Evolutionary conservation across 2,888 invertebrate species (phyloP), one percentile per base, ranked within the genome.

Genomic region (Agelastica alni): DNA sequence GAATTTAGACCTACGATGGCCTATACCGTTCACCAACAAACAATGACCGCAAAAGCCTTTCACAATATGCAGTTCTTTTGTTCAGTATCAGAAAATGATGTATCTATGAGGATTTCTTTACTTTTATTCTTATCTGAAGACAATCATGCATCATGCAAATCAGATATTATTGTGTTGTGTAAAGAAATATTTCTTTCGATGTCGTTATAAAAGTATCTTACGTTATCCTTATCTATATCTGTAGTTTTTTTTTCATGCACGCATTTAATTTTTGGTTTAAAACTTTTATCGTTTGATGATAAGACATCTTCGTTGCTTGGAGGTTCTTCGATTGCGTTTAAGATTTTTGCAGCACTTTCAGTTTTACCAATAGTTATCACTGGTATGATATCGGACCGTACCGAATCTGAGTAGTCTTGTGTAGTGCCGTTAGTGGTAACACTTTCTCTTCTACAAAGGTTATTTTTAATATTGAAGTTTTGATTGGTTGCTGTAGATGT

Each of bases 331-430:
- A 16, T 39, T 2, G 53, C 55, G 16, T 54, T 53, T 10, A 66
- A 47, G 57, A 84, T 80, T 70, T 84, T 83, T 64, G 87, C 85
- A 20, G 83, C 81, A 65, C 86, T 86, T 69, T 85, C 86, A 3
- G 86, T 86, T 57, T 86, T 85, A 69, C 88, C 89, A 44, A 90
- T 90, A 45, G 85, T 88, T 55, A 90, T 90, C 3, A 87, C 87
- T 9, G 90, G 90, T 69, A 90, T 89, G 62, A 80, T 80, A 42
- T 83, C 83, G 4, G 82, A 82, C 79, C 81, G 80, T 9, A 83
- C 80, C 1, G 82, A 70, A 6, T 68, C 65, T 12, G 56, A 77
- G 0, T 87, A 85, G 70, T 87, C 87, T 39, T 85, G 83, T 47
- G 84, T 79, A 2, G 20, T 37, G 45, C 30, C 10, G n/a, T n/a